Base-by-base conservation (phyloP, 2,888 invertebrate species). In the Cybosia mesomella region DNA sequence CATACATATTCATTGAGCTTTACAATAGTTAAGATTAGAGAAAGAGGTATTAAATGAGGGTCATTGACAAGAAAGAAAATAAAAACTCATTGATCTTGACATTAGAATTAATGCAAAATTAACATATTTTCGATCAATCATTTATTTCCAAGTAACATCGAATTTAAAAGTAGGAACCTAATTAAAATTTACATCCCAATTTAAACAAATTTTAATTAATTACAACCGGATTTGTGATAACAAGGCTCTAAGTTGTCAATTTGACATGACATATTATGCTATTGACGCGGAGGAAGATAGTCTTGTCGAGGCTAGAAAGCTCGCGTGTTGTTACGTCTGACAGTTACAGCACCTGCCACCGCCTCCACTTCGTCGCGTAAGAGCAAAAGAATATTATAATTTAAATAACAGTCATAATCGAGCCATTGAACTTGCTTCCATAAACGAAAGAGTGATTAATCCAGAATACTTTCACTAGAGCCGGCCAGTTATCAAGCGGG, bases 341-440 rank as follows among this genome's bases (percentile, higher is more conserved):
- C 79, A 83, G 80, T 90, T 88, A 89, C 87, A 82, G 75, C 70
- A 86, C 90, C 84, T 83, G 84, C 84, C 66, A 62, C 66, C 78
- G 72, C 78, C 76, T 77, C 81, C 84, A 79, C 85, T 88, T 87
- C 88, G 87, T 84, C 84, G 84, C 79, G 76, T 82, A 88, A 83
- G 87, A 89, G 88, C 84, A 87, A 88, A 84, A 87, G 82, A 89
- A 90, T 87, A 89, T 87, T 89, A 90, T 90, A 91, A 89, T 91
- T 91, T 88, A 85, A 89, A 90, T 91, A 92, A 91, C 88, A 89
- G 87, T 87, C 91, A 91, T 93, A 92, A 94, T 92, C 89, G 89
- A 94, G 92, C 88, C 94, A 95, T 92, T 95, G 94, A 94, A 94
- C 94, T 94, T 94, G 93, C 87, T 80, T 85, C 87, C 83, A 87